Percentiles rank a stretch among this genome's conserved stretches.
phyloP scores from a whole-genome alignment of 2,113 vertebrate species.

The Istiophorus platypterus region DNA sequence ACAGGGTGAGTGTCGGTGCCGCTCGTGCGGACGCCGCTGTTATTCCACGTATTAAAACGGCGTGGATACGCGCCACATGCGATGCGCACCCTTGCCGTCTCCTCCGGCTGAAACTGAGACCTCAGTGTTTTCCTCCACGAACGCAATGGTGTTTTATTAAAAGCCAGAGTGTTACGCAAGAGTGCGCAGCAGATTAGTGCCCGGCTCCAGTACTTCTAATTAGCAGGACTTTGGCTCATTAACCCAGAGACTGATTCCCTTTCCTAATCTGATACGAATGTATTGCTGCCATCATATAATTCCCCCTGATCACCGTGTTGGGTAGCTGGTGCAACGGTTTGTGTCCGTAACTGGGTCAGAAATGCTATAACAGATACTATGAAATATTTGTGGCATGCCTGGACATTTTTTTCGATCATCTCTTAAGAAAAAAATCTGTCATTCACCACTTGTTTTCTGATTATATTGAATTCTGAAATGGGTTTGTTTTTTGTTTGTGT shows the following conservation, averaged over 20 bases:
- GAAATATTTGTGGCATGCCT: too few species aligned
- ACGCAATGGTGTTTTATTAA: too few species aligned
- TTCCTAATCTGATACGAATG: conserved; percentile 21
- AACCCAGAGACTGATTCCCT: conserved; percentile 27
- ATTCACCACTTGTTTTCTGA: not conserved
- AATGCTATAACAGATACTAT: not conserved
- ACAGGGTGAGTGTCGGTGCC: conserved; percentile 78
- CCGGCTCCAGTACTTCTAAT: conserved; percentile 19
- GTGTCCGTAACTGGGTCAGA: not conserved
- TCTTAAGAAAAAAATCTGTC: too few species aligned
- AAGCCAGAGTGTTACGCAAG: conserved; percentile 31
- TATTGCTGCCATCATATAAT: conserved; percentile 13
- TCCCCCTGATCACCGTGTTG: not conserved
- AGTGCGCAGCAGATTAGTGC: conserved; percentile 17
- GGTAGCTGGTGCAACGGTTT: conserved; percentile 15
- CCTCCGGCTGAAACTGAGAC: not conserved
- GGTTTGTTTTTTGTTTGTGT: conserved; percentile 6
- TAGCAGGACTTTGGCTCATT: conserved; percentile 29
- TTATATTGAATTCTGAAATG: accelerated
- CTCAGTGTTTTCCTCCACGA: not conserved
- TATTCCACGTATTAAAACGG: not conserved
- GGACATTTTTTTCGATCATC: too few species aligned
- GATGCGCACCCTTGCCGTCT: not conserved
- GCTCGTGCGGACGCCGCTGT: too few species aligned
- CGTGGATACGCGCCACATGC: too few species aligned